Conservation (phyloP, 2,113 vertebrate genomes). For the Lepus americanus region DNA sequence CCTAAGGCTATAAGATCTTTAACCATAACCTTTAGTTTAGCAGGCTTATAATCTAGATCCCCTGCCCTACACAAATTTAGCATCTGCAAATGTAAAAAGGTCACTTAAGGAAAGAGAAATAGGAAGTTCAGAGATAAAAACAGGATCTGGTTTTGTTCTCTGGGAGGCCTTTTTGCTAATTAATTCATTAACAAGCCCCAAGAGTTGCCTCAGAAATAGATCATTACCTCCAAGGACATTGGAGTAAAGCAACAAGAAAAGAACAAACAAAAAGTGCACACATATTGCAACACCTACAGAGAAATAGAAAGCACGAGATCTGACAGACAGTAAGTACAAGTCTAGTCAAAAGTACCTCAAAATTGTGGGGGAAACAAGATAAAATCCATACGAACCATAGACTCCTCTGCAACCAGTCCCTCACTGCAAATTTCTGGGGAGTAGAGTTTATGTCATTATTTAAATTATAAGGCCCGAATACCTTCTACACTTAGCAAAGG, state of each 20-base stretch:
- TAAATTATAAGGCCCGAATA: neutral
- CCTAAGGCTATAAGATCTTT: neutral
- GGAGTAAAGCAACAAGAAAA: constrained; percentile 38
- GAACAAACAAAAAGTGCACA: constrained; percentile 17
- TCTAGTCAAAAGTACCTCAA: neutral
- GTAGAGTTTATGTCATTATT: neutral
- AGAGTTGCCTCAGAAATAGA: constrained; percentile 32
- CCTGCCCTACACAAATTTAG: neutral
- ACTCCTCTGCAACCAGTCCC: neutral
- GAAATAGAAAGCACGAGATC: neutral
- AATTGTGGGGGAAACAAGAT: neutral
- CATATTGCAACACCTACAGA: neutral
- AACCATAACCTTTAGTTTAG: neutral
- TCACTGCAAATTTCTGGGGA: neutral
- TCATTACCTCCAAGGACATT: neutral
- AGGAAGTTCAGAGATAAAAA: constrained; percentile 33
- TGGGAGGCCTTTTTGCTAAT: constrained; percentile 20
- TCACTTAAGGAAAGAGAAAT: neutral
- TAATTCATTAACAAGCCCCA: constrained; percentile 65
- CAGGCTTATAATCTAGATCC: neutral
- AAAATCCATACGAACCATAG: neutral
- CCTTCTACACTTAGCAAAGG: neutral
- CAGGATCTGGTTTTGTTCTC: neutral
- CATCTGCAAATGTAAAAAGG: neutral
- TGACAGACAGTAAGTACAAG: neutral